Base-by-base conservation (phyloP, 2,888 invertebrate genomes). In the Polydrusus pterygomalis region DNA sequence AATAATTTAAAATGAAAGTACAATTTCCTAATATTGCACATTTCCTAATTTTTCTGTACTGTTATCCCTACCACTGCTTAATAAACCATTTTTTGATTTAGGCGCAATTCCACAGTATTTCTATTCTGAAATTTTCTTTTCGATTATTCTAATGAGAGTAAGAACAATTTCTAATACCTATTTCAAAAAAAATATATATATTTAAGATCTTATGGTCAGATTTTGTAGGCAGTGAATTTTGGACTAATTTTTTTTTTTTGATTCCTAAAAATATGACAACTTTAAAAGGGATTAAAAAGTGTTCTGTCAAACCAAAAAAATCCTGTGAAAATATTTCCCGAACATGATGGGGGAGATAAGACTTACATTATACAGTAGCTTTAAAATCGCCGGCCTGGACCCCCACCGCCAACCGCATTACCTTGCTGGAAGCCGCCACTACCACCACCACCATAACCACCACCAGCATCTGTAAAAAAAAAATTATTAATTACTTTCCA, bases 381-480 rank as follows among this genome's bases (percentile, higher is more conserved):
- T 70, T 63, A 70, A 18, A 63, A 70, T 38, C 70, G 62, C 18
- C 70, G 65, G 8, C 70, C 54, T 20, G 9, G 17, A 86, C 87
- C 80, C 34, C 43, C 43, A 3, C 43, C 43, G 43, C 79, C 79
- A 51, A 87, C 87, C 73, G 87, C 87, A 70, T 86, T 86, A 34
- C 88, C 87, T 56, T 87, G 87, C 63, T 87, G 87, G 70, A 87
- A 88, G 75, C 85, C 87, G 58, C 87, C 81, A 18, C 83, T 82
- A 74, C 87, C 82, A 74, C 88, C 88, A 15, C 87, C 71, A 43
- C 71, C 70, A 17, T 86, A 86, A 54, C 88, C 87, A 25, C 87
- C 87, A 20, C 87, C 86, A 43, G 84, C 73, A 81, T 87, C 81
- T 76, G 34, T 34, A 34, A 34, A 34, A 34, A 34, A 25, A 25